Conservation (phyloP, 2,113 vertebrate genomes). For the Morone chrysops region DNA sequence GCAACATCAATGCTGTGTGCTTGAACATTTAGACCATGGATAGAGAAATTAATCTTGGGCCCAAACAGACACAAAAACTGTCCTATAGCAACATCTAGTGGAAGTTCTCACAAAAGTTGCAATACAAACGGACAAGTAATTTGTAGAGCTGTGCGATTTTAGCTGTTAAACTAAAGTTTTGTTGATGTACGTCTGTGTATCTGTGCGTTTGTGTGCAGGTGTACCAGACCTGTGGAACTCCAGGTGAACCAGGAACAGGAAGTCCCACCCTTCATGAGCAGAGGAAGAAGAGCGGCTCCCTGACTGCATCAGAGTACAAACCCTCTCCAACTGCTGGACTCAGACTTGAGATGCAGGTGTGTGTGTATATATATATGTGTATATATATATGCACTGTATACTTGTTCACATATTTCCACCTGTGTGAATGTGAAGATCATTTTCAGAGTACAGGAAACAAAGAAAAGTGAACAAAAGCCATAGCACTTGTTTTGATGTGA, state of each 20-base stretch:
- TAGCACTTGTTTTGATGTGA: no score
- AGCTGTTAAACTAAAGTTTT: background rate
- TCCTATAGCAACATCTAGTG: constrained; percentile 61
- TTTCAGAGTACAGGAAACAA: no score
- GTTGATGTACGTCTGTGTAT: background rate
- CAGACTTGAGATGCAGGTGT: constrained; percentile 88
- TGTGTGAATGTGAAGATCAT: no score
- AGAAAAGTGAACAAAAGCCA: no score
- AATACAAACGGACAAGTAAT: background rate
- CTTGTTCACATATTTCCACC: no score
- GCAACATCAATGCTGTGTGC: background rate
- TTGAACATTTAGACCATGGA: background rate
- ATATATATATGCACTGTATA: no score
- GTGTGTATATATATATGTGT: background rate
- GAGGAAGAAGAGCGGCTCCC: constrained; percentile 79
- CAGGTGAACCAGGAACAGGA: constrained; percentile 84
- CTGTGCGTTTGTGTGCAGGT: constrained; percentile 79
- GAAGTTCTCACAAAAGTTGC: background rate
- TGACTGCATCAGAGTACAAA: constrained; percentile 83
- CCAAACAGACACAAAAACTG: background rate
- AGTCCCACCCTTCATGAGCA: constrained; percentile 81
- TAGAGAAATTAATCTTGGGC: background rate
- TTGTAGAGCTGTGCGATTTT: background rate
- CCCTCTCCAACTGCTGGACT: constrained; percentile 72
- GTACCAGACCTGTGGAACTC: constrained; percentile 91